Percentiles rank a stretch among this genome's conserved stretches.
Conservation (phyloP, 2,888 invertebrate genomes). For the Charanyca ferruginea region DNA sequence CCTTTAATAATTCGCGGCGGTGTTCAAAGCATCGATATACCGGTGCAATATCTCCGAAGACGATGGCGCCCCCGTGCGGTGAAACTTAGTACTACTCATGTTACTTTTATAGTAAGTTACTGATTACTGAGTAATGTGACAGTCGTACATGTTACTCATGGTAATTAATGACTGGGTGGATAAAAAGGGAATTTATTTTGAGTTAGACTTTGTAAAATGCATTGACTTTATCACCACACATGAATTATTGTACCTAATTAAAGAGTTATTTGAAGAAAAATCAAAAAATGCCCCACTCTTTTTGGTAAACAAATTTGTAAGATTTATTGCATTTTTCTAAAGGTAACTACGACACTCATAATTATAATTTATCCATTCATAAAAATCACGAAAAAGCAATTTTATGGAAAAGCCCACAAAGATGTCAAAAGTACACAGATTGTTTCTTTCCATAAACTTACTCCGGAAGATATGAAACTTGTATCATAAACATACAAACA, state of each 20-base stretch:
- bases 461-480: conserved; percentile 8
- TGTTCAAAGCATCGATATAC: conserved; percentile 68
- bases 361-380: too few relatives aligned
- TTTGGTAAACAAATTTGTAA: too few relatives aligned
- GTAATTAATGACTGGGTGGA: conserved; percentile 24
- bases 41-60: conserved; percentile 70
- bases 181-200: neutral
- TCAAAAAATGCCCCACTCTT: too few relatives aligned
- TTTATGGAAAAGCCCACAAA: neutral
- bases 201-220: neutral
- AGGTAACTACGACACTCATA: too few relatives aligned
- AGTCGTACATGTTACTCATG: conserved; percentile 31
- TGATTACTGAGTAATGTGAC: conserved; percentile 61
- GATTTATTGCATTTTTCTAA: too few relatives aligned
- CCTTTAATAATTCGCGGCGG: conserved; percentile 70
- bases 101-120: conserved; percentile 39
- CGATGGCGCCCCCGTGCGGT: conserved; percentile 69
- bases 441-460: neutral
- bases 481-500: conserved; percentile 36
- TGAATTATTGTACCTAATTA: too few relatives aligned
- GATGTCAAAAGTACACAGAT: conserved; percentile 13
- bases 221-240: neutral
- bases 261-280: too few relatives aligned
- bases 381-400: too few relatives aligned
- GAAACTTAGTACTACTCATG: conserved; percentile 49